These are phyloP conservation scores for Ypsolopha sequella DNA, from an alignment of 2,888 invertebrate genomes.

Conservation along the genomic window DNA sequence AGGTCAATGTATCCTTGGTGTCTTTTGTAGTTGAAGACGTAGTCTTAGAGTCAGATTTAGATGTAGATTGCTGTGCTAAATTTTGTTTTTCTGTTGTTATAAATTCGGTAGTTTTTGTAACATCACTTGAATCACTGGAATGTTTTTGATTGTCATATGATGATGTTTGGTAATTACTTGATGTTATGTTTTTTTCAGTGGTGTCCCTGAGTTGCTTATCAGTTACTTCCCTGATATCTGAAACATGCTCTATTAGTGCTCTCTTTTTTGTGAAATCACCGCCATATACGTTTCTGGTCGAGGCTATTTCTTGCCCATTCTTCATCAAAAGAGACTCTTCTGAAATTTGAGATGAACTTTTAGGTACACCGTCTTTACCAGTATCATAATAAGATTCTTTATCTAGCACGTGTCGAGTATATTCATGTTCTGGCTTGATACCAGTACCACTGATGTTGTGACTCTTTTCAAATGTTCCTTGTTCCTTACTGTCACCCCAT, in stretches of 20 bases:
- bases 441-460: conserved; percentile 67
- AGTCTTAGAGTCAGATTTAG: conserved; percentile 33
- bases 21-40: conserved; percentile 3
- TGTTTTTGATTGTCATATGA: conserved; percentile 34
- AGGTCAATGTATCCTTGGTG: conserved; percentile 47
- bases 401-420: conserved; percentile 64
- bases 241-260: conserved; percentile 44
- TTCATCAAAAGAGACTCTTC: conserved; percentile 53
- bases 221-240: conserved; percentile 31
- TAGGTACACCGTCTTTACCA: conserved; percentile 65
- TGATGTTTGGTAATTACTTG: conserved; percentile 28
- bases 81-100: conserved; percentile 59
- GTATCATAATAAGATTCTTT: conserved; percentile 71
- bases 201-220: conserved; percentile 31
- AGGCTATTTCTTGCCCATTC: conserved; percentile 58
- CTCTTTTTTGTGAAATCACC: conserved; percentile 58
- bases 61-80: conserved; percentile 51
- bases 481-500: conserved; percentile 66
- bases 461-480: conserved; percentile 64
- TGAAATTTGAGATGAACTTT: conserved; percentile 45
- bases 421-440: conserved; percentile 69
- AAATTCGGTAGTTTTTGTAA: conserved; percentile 43
- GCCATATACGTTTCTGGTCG: conserved; percentile 51
- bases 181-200: conserved; percentile 26
- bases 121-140: conserved; percentile 32